Evolutionary conservation across 2,888 invertebrate genomes (phyloP), one percentile per base, ranked within the genome.

Genomic region (Drosophila ezoana): DNA sequence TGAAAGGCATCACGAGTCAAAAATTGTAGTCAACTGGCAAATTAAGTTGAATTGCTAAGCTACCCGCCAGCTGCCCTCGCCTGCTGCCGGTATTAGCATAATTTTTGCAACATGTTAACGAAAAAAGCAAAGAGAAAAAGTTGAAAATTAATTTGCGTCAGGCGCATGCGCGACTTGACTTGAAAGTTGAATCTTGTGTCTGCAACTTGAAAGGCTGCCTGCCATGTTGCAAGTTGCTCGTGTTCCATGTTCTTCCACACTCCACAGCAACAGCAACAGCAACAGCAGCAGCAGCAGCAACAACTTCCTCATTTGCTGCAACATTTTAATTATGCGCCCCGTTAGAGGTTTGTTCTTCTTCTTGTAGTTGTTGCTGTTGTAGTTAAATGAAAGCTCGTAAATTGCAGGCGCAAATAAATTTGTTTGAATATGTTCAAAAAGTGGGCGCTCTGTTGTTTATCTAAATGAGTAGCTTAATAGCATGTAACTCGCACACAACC

Each of bases 381-480:
- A 52, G 67, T 53, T 64, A 51, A 82, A 60, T 54, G 67, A 72
- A 81, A 65, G 62, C 79, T 74, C 67, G 79, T 72, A 81, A 86
- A 81, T 87, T 84, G 79, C 74, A 70, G 82, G 74, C 81, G 82
- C 87, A 89, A 86, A 87, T 87, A 89, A 86, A 87, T 86, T 87
- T 86, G 85, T 87, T 81, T 74, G 70, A 74, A 84, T 81, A 79
- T 88, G 87, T 76, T 71, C 51, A 53, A 56, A 48, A 48, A 57
- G 68, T 67, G 65, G 56, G 52, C 58, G 51, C 72, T 23, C 20
- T 44, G 52, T 38, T 49, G 49, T 18, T 58, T 45, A 44, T 51
- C 74, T 49, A 65, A 79, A 76, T 79, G 73, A 56, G 48, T 20
- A 45, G 45, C 44, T 63, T 74, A 80, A 74, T 67, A 56, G 62